phyloP scores from a whole-genome alignment of 2,797 vertebrate species.

The Percopsis omiscomaycus region DNA sequence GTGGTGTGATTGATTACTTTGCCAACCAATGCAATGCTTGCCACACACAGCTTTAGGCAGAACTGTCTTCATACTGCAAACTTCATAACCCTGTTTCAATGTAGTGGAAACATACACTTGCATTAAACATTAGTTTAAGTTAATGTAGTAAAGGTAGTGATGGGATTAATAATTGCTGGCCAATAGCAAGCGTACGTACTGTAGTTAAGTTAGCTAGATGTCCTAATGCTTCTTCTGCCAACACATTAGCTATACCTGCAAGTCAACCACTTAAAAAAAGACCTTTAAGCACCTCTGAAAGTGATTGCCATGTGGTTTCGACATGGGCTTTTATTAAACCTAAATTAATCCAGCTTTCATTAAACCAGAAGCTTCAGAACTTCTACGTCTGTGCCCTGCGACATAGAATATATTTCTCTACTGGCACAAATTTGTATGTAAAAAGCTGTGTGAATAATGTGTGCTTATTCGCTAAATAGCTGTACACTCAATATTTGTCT shows the following conservation, averaged over 20 bases:
- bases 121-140: too few relatives aligned
- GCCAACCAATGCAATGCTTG: conserved; percentile 60
- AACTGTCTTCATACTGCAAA: background rate
- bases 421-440: conserved; percentile 56
- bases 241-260: too few relatives aligned
- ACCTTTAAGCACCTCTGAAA: conserved; percentile 28
- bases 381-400: conserved; percentile 14
- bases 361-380: conserved; percentile 37
- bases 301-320: background rate
- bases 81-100: too few relatives aligned
- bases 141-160: too few relatives aligned
- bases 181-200: too few relatives aligned
- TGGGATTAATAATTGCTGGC: too few relatives aligned
- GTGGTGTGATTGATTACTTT: conserved; percentile 73
- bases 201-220: too few relatives aligned
- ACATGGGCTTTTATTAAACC: conserved; percentile 9
- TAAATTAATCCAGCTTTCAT: conserved; percentile 30
- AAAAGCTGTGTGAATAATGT: conserved; percentile 47
- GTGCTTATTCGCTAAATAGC: conserved; percentile 51
- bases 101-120: too few relatives aligned
- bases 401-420: conserved; percentile 27
- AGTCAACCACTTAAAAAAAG: conserved; percentile 7
- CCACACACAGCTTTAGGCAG: conserved; percentile 31
- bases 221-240: too few relatives aligned
- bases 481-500: conserved; percentile 42